phyloP scores from a whole-genome alignment of 2,888 invertebrate genomes.

The Trissolcus japonicus region DNA sequence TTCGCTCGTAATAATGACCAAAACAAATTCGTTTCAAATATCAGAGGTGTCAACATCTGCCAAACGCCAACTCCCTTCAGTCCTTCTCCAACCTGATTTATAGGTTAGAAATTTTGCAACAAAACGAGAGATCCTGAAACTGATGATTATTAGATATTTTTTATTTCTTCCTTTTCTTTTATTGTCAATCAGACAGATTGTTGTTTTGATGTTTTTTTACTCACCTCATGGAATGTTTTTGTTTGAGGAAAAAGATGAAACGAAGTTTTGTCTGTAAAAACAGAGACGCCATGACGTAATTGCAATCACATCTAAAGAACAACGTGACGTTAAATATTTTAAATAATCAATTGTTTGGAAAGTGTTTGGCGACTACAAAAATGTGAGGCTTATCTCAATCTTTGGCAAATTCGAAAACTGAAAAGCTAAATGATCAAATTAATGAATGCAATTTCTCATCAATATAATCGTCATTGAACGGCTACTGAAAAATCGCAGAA shows the following conservation, averaged over 20 bases:
- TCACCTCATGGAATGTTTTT: too few relatives aligned
- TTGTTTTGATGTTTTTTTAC: too few relatives aligned
- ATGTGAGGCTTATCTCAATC: not conserved
- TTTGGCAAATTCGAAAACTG: conserved; percentile 20
- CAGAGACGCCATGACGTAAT: too few relatives aligned
- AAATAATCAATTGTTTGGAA: conserved; percentile 3
- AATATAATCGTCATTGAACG: conserved; percentile 31
- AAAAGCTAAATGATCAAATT: conserved; percentile 42
- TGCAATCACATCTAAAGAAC: too few relatives aligned
- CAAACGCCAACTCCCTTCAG: conserved; percentile 9
- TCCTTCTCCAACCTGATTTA: conserved; percentile 22
- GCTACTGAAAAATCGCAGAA: conserved; percentile 37
- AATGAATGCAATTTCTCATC: conserved; percentile 51
- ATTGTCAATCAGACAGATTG: too few relatives aligned
- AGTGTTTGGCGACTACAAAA: conserved; percentile 15
- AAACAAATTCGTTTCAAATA: conserved; percentile 12
- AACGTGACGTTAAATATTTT: too few relatives aligned
- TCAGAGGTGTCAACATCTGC: conserved; percentile 4
- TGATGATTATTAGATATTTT: too few relatives aligned
- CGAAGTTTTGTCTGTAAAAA: too few relatives aligned
- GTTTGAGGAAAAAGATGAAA: too few relatives aligned
- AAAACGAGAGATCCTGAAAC: not conserved
- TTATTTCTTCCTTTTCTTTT: too few relatives aligned
- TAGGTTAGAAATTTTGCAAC: conserved; percentile 8
- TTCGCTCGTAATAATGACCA: conserved; percentile 27